Percentiles rank a stretch among this genome's conserved stretches.
Conservation (phyloP, 1,140 invertebrate genomes). For the Argopecten irradians region DNA sequence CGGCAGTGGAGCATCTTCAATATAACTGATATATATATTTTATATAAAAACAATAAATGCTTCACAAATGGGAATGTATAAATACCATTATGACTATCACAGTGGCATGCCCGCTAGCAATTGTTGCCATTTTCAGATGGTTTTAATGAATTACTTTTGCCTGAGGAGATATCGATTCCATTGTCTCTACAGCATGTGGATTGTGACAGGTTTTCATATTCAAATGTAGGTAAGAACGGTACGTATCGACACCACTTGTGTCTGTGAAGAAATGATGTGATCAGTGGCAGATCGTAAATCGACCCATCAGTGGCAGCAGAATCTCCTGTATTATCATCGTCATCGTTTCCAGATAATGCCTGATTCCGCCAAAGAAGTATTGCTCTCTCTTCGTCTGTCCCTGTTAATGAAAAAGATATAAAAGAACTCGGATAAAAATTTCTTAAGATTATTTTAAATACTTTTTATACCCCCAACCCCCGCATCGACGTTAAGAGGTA, state of each 20-base stretch:
- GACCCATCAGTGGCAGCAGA: background rate
- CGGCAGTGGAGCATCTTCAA: no score
- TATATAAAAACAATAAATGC: background rate
- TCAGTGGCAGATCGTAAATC: slow-evolving; percentile 64
- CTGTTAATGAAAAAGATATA: slow-evolving; percentile 53
- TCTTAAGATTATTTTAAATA: no score
- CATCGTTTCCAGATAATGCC: background rate
- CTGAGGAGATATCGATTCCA: background rate
- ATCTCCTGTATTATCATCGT: background rate
- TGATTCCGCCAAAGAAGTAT: slow-evolving; percentile 63
- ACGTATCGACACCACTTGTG: slow-evolving; percentile 56
- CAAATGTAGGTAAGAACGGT: slow-evolving; percentile 66
- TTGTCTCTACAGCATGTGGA: background rate
- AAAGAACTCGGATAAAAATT: no score
- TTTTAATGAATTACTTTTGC: background rate
- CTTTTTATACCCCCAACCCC: no score
- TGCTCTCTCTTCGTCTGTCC: slow-evolving; percentile 66
- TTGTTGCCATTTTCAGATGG: background rate
- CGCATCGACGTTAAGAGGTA: no score
- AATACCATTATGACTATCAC: background rate
- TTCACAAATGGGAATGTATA: background rate
- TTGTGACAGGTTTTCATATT: slow-evolving; percentile 17
- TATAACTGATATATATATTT: no score
- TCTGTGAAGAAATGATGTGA: slow-evolving; percentile 52
- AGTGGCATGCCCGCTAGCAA: background rate